A percentile compares a stretch with the other conserved stretches of the same genome.
Conservation (phyloP, 2,113 vertebrate species). For the Brachypodius melanocephalos region DNA sequence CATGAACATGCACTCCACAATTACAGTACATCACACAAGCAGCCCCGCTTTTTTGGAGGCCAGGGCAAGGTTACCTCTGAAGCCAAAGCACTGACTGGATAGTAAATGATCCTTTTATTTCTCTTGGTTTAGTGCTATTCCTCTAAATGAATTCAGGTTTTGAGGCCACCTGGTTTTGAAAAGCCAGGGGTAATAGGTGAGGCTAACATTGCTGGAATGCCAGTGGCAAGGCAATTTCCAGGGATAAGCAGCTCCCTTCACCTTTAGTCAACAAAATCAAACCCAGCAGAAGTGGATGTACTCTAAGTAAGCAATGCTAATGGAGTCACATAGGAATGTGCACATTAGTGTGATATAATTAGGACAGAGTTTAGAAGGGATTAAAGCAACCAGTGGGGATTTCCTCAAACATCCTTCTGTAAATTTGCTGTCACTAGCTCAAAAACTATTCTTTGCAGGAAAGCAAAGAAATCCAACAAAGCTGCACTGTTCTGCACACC, state of each 20-base stretch:
- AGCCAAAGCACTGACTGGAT: not conserved
- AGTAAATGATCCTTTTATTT: not conserved
- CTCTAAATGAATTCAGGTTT: not conserved
- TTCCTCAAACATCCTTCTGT: not conserved
- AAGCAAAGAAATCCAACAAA: not conserved
- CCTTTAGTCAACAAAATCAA: not conserved
- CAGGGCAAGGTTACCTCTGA: not conserved
- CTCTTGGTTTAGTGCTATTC: not conserved
- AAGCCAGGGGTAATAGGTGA: not conserved
- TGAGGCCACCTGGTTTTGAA: not conserved
- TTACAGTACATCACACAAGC: fast-evolving
- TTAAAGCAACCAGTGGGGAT: not conserved
- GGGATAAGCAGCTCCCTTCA: not conserved
- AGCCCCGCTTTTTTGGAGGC: not conserved
- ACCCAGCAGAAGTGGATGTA: not conserved
- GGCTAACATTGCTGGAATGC: not conserved
- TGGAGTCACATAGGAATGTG: not conserved
- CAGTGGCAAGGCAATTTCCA: not conserved
- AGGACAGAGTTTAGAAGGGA: not conserved
- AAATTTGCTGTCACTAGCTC: not conserved
- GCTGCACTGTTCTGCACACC: not conserved
- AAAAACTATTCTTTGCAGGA: not conserved
- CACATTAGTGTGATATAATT: not conserved
- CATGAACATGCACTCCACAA: not conserved
- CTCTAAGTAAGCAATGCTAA: not conserved